A percentile compares a stretch with the other conserved stretches of the same genome.
These are phyloP conservation scores for Grammomys dolichurus DNA, from an alignment of 2,113 vertebrate genomes.

Conservation along the genomic window DNA sequence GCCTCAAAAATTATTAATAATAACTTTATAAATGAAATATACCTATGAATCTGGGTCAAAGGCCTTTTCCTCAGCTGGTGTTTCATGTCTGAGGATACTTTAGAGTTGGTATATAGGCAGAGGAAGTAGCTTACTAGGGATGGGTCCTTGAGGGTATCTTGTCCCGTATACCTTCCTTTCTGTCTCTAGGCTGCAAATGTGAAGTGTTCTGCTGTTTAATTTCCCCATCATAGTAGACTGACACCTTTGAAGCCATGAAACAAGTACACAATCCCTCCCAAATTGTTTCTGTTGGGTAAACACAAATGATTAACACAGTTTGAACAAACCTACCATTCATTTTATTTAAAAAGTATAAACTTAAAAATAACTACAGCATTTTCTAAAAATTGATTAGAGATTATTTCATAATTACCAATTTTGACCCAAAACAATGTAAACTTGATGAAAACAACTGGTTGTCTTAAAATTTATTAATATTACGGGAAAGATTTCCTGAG, in stretches of 20 bases:
- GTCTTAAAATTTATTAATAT: not conserved
- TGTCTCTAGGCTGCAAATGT: not conserved
- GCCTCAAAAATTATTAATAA: not conserved
- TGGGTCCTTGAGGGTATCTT: not conserved
- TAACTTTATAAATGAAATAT: not conserved
- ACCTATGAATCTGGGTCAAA: too few species aligned
- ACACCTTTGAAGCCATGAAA: not conserved
- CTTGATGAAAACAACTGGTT: not conserved
- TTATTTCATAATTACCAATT: conserved; percentile 2
- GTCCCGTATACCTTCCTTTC: not conserved
- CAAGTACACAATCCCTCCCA: not conserved
- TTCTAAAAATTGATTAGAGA: not conserved
- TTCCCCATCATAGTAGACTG: not conserved
- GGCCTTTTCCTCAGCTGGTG: not conserved
- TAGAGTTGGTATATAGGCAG: not conserved
- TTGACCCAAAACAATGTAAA: conserved; percentile 27
- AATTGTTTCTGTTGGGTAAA: not conserved
- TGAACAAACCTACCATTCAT: not conserved
- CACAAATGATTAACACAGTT: not conserved
- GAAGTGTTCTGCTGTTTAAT: not conserved
- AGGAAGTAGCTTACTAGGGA: not conserved
- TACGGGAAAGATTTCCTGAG: not conserved
- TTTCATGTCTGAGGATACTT: not conserved
- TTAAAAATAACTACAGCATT: not conserved
- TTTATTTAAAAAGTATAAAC: not conserved